phyloP scores from a whole-genome alignment of 2,797 vertebrate genomes.

The Chelon auratus region DNA sequence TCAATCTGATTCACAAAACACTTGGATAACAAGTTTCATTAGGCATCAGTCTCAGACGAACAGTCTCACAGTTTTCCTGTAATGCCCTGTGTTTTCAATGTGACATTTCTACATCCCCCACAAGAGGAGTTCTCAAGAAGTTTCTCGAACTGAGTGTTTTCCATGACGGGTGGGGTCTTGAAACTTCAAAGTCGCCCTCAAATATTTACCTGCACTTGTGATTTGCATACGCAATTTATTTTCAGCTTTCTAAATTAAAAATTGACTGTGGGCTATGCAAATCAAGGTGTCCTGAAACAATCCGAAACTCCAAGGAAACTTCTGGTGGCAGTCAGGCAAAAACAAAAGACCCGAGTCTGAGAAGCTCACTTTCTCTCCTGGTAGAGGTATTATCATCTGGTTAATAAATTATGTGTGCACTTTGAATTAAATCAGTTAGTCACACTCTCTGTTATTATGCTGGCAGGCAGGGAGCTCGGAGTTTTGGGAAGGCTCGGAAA shows the following conservation, averaged over 20 bases:
- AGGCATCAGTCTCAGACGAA: too few relatives aligned
- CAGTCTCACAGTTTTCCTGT: neutral
- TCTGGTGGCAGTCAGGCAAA: constrained; percentile 18
- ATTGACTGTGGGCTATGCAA: constrained; percentile 38
- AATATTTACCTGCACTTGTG: constrained; percentile 21
- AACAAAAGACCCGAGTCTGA: constrained; percentile 15
- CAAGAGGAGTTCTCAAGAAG: neutral
- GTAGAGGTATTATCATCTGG: constrained; percentile 22
- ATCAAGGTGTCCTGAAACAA: constrained; percentile 39
- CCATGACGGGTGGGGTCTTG: neutral
- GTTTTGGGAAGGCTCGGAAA: neutral
- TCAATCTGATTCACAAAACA: too few relatives aligned
- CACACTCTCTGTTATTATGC: constrained; percentile 9
- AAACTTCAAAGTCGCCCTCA: constrained; percentile 53
- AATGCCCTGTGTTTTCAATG: neutral
- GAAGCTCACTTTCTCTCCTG: constrained; percentile 12
- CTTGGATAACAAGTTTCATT: too few relatives aligned
- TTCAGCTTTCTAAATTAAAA: constrained; percentile 24
- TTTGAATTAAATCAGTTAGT: constrained; percentile 52
- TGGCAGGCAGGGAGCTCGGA: neutral
- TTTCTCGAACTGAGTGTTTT: neutral
- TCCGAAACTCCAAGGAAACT: constrained; percentile 23
- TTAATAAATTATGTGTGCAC: constrained; percentile 48
- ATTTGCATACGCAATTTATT: constrained; percentile 45
- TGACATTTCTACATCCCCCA: neutral